Conservation (phyloP, 2,888 invertebrate genomes). For the Norana najaformis region DNA sequence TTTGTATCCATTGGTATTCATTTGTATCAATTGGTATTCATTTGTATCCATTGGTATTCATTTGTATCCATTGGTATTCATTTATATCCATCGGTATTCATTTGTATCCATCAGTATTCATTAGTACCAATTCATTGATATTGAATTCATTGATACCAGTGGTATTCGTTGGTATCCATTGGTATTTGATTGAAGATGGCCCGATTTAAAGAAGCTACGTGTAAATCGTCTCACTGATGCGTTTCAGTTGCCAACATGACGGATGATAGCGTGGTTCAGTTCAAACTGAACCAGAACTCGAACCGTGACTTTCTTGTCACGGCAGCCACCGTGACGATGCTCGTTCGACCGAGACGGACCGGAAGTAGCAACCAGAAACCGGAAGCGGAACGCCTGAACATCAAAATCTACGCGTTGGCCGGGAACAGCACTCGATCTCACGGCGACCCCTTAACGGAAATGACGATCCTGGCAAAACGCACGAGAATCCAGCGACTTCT, state of each 20-base stretch:
- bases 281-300: neutral
- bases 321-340: neutral
- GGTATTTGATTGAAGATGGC: no score
- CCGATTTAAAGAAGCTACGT: no score
- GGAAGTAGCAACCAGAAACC: neutral
- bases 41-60: no score
- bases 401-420: neutral
- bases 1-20: no score
- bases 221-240: no score
- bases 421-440: neutral
- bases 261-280: neutral
- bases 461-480: neutral
- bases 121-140: no score
- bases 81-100: no score
- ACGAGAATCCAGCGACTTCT: neutral
- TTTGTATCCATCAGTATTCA: no score
- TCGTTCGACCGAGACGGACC: conserved; percentile 15
- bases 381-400: neutral
- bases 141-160: no score
- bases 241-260: neutral
- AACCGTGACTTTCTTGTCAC: neutral
- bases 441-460: neutral
- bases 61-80: no score
- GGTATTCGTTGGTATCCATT: no score
- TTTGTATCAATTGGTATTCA: no score